Evolutionary conservation across 2,797 vertebrate genomes (phyloP).

Genomic region (Antennarius maculatus): DNA sequence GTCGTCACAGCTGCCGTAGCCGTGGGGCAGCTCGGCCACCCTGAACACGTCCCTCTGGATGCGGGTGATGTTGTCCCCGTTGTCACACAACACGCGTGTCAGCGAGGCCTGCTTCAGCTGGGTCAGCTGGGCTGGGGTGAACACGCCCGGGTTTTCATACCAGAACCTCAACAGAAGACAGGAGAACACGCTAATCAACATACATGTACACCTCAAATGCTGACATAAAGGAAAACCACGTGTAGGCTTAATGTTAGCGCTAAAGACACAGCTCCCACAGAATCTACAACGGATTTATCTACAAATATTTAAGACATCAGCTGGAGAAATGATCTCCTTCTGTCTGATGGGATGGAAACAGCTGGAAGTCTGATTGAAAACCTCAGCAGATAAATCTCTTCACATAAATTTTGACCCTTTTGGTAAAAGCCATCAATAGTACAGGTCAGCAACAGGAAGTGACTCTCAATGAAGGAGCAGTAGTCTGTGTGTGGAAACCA

Average conservation of each 20-base stretch:
- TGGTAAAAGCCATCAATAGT: too few species aligned
- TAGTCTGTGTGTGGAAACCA: too few species aligned
- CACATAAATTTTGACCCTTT: too few species aligned
- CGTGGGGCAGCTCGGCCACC: conserved; percentile 91
- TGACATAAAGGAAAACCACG: not conserved
- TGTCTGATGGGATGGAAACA: too few species aligned
- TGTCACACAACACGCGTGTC: conserved; percentile 92
- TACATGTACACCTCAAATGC: not conserved
- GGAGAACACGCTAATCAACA: not conserved
- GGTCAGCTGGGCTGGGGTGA: conserved; percentile 93
- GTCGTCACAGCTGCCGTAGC: conserved; percentile 89
- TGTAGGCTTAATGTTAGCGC: not conserved
- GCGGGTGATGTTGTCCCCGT: conserved; percentile 95
- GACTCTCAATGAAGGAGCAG: too few species aligned
- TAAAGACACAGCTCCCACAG: too few species aligned
- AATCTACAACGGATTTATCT: too few species aligned
- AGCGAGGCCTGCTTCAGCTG: conserved; percentile 95
- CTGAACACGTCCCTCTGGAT: conserved; percentile 91
- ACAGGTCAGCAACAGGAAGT: too few species aligned
- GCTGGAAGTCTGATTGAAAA: too few species aligned
- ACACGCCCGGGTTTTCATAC: conserved; percentile 95
- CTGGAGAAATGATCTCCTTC: too few species aligned
- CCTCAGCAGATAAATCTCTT: too few species aligned
- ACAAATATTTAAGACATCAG: too few species aligned
- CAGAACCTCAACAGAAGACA: conserved; percentile 85